Percentiles rank a stretch among this genome's conserved stretches.
Conservation (phyloP, 2,888 invertebrate species). For the Leucophenga maculata region DNA sequence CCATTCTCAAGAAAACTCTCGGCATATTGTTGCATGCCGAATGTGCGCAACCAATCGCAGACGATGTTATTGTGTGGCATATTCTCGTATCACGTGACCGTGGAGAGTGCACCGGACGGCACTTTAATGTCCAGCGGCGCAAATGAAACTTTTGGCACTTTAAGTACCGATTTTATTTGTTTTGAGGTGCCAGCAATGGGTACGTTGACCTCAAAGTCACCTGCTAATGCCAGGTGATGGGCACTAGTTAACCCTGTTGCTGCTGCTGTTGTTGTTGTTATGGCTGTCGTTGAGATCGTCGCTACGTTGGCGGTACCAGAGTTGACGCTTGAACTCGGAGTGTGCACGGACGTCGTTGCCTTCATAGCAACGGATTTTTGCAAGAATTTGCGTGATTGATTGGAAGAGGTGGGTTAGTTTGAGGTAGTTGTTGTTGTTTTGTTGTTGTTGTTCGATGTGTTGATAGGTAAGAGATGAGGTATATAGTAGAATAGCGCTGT, state of each 20-base stretch:
- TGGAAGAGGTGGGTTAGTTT: neutral
- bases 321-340: conserved; percentile 39
- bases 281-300: conserved; percentile 21
- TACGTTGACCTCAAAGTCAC: neutral
- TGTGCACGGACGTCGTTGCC: conserved; percentile 54
- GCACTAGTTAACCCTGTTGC: conserved; percentile 31
- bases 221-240: neutral
- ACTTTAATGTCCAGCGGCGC: conserved; percentile 65
- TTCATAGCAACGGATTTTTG: conserved; percentile 60
- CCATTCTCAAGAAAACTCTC: conserved; percentile 96
- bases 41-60: conserved; percentile 92
- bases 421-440: conserved; percentile 34
- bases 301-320: conserved; percentile 36
- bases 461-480: conserved; percentile 23
- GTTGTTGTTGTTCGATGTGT: conserved; percentile 44
- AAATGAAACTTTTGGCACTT: conserved; percentile 66
- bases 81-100: conserved; percentile 65
- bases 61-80: conserved; percentile 81
- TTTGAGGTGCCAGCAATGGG: conserved; percentile 33
- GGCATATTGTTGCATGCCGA: conserved; percentile 90
- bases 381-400: neutral
- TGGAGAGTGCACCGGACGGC: conserved; percentile 38
- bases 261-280: conserved; percentile 38
- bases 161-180: conserved; percentile 53
- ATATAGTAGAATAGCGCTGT: conserved; percentile 34